Base-by-base conservation (phyloP, 1,140 invertebrate species). In the Wiebesia pumilae region DNA sequence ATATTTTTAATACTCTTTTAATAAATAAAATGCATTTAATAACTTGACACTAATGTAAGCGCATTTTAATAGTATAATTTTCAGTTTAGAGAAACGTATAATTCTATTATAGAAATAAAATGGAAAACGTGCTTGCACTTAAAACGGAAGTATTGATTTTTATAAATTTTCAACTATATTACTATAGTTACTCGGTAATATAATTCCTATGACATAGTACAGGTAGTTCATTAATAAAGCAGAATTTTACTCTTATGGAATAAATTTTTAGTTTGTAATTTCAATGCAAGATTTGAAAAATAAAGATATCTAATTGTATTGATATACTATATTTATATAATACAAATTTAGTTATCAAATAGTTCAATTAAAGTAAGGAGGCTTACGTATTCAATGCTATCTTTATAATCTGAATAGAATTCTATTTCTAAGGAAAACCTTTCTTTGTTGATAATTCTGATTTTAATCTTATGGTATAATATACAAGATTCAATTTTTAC, bases 21-120 rank as follows among this genome's bases (percentile, higher is more conserved):
- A 9, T 3, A 75, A 75, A 40, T 75, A 43, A 75, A 75, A 75
- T 75, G 27, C 24, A 75, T 40, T 54, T 43, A 43, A n/a, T 75
- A 43, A 75, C 16, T n/a, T 75, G 43, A 43, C 27, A 33, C 6
- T n/a, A 3, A 27, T 16, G 14, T 47, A 47, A 47, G 6, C 14
- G 3, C 24, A 38, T 71, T 38, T 71, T 24, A 30, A 16, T 35
- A 14, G 14, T 38, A 71, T 38, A 75, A 75, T 27, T 43, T 75
- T 43, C 14, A 75, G 0, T 75, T 43, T 10, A n/a, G 21, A n/a
- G 35, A 75, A 75, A 43, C 3, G 1, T 75, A n/a, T 43, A 75
- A 75, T 75, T 75, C 38, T 75, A 43, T 43, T 43, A 43, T 27
- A 27, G 27, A 75, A 21, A 75, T 75, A n/a, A 75, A 75, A 43